Evolutionary conservation across 2,113 vertebrate genomes (phyloP).

Genomic region (Mirounga angustirostris): DNA sequence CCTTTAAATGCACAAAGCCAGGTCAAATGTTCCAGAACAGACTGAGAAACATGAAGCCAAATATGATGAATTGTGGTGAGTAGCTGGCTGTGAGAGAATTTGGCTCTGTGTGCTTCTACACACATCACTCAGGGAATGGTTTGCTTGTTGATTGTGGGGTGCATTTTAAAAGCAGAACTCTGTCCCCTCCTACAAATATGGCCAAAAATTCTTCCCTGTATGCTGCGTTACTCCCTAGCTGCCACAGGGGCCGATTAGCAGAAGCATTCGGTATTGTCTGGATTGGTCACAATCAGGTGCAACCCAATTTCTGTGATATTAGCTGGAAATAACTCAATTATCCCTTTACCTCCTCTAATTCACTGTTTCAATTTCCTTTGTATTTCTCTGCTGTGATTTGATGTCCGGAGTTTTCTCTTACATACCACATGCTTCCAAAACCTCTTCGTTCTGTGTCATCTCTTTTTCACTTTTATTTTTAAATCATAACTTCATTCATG

Average conservation of each 20-base stretch:
- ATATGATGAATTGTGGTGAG: conserved; percentile 50
- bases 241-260: conserved; percentile 49
- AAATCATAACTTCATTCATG: neutral
- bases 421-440: conserved; percentile 2
- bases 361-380: conserved; percentile 62
- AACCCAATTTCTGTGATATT: conserved; percentile 63
- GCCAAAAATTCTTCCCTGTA: neutral
- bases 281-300: conserved; percentile 64
- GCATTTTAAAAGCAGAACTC: conserved; percentile 48
- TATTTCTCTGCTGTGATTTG: conserved; percentile 59
- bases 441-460: neutral
- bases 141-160: conserved; percentile 64
- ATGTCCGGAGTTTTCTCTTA: neutral
- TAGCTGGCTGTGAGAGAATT: conserved; percentile 56
- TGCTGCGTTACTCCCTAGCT: conserved; percentile 35
- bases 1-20: conserved; percentile 65
- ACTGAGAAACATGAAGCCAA: conserved; percentile 68
- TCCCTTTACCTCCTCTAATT: conserved; percentile 64
- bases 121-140: neutral
- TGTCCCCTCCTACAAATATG: conserved; percentile 22
- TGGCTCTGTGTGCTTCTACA: neutral
- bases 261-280: conserved; percentile 67
- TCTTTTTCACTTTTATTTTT: neutral
- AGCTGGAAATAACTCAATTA: conserved; percentile 66
- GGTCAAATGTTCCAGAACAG: conserved; percentile 65